Percentiles rank a stretch among this genome's conserved stretches.
These are phyloP conservation scores for Stenoptilia bipunctidactyla DNA, from an alignment of 2,888 invertebrate genomes.

Conservation along the genomic window DNA sequence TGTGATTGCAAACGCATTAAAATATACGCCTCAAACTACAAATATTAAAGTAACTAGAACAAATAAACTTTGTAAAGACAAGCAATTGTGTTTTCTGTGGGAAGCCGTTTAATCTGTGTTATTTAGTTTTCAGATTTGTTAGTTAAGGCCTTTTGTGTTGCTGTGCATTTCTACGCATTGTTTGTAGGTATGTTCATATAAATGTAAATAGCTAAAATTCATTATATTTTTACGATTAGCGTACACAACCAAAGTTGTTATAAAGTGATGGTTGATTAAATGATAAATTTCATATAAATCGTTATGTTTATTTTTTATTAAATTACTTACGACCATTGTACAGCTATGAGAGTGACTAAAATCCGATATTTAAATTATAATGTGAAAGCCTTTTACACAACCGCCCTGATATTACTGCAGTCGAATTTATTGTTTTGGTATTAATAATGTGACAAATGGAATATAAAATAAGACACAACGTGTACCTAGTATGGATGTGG, in stretches of 20 bases:
- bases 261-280: constrained; percentile 71
- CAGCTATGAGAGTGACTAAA: constrained; percentile 36
- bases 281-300: constrained; percentile 64
- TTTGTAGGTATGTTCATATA: constrained; percentile 73
- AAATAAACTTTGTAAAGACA: constrained; percentile 3
- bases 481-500: constrained; percentile 27
- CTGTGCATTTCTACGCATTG: constrained; percentile 71
- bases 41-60: neutral
- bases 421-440: constrained; percentile 57
- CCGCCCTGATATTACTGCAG: constrained; percentile 65
- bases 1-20: constrained; percentile 25
- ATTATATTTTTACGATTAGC: constrained; percentile 71
- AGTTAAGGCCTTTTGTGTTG: constrained; percentile 65
- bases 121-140: constrained; percentile 58
- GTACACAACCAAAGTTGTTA: constrained; percentile 74
- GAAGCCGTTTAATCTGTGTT: constrained; percentile 63
- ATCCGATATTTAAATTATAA: constrained; percentile 39
- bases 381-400: constrained; percentile 54
- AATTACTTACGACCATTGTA: constrained; percentile 46
- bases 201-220: constrained; percentile 69
- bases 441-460: constrained; percentile 25
- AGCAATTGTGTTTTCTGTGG: constrained; percentile 46
- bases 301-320: constrained; percentile 62
- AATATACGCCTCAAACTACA: constrained; percentile 1
- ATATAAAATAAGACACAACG: constrained; percentile 22